Base-by-base conservation (phyloP, 2,888 invertebrate species). In the Carabus problematicus region DNA sequence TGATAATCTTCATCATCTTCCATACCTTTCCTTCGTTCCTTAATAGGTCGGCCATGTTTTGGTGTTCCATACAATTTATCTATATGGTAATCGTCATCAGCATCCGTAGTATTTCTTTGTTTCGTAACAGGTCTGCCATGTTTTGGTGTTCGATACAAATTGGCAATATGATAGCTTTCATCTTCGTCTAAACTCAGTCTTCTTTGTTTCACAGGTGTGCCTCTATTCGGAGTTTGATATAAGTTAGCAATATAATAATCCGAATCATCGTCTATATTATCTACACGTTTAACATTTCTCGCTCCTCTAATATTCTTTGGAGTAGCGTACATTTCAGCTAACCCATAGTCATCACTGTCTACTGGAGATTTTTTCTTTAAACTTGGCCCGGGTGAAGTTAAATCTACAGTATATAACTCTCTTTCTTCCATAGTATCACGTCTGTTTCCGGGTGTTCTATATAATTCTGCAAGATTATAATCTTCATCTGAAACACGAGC, bases 401-500 rank as follows among this genome's bases (percentile, higher is more conserved):
- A 29, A 29, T 29, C 29, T 29, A 29, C 6, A 29, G 29, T 29
- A 29, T 29, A 29, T 29, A 52, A 4, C 12, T 52, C 16, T 14
- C 16, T 52, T 52, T 29, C 29, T 29, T 3, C 29, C 29, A 29
- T 3, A 16, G 19, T 11, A 9, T 52, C 18, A 18, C 52, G 9
- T 52, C 14, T 18, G 2, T 52, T 14, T 19, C 16, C 52, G 9
- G 52, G 52, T 52, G 52, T 3, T 52, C 8, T 18, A 52, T 52
- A 52, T 11, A 52, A 12, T 18, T 52, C 52, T 52, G 16, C 19
- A 14, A 52, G 45, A 14, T 52, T 16, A 52, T 47, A 12, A 11
- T 12, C 11, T 47, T 47, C 47, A 47, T 47, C 47, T n/a, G 16
- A 14, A 16, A 47, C 12, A 11, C 12, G 52, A 52, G 6, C 11